A percentile compares a stretch with the other conserved stretches of the same genome.
Evolutionary conservation across 2,888 invertebrate species (phyloP).

Genomic region (Oligia strigilis): DNA sequence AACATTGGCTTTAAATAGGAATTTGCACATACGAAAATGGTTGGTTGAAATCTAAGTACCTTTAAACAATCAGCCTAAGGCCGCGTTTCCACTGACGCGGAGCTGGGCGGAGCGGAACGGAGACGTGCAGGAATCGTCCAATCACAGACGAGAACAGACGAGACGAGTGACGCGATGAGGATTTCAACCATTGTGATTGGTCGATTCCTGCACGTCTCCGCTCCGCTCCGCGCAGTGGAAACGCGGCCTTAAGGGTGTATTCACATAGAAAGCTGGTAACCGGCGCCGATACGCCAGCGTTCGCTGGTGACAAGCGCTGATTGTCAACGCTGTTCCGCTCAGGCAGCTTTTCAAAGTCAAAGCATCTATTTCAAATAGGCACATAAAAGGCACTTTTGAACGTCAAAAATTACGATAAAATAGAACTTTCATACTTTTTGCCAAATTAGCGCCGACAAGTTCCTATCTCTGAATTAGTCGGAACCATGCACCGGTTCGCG

Average conservation of each 20-base stretch:
- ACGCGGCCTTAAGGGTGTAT: neutral
- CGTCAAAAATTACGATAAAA: too few relatives aligned
- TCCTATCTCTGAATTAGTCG: neutral
- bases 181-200: too few relatives aligned
- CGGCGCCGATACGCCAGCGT: neutral
- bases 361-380: too few relatives aligned
- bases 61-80: neutral
- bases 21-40: neutral
- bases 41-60: neutral
- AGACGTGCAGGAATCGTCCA: too few relatives aligned
- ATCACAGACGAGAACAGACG: too few relatives aligned
- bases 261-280: neutral
- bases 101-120: too few relatives aligned
- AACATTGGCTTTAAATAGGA: neutral
- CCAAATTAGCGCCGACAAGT: neutral
- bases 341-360: neutral
- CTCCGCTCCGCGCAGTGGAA: too few relatives aligned
- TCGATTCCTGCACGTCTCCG: too few relatives aligned
- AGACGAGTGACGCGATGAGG: too few relatives aligned
- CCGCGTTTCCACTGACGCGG: too few relatives aligned
- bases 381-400: too few relatives aligned
- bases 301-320: neutral
- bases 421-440: neutral
- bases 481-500: neutral
- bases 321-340: neutral